Evolutionary conservation across 1,140 invertebrate genomes (phyloP).

Genomic region (Zaprionus capensis): DNA sequence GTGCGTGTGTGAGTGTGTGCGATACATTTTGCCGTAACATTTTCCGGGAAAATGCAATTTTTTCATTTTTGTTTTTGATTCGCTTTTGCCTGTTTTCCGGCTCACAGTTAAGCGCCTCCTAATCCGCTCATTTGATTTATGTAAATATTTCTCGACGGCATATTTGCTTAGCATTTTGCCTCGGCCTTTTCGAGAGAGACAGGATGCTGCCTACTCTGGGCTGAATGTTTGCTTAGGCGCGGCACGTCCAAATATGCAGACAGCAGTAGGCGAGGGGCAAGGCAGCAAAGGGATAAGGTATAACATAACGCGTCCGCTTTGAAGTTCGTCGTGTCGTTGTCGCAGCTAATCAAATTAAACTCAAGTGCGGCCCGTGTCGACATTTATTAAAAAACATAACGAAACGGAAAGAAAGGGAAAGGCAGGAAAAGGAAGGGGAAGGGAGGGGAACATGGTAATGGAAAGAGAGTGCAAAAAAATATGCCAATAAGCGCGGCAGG

Average conservation of each 20-base stretch:
- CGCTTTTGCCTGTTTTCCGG: constrained; percentile 16
- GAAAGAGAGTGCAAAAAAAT: not conserved
- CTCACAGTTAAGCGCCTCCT: constrained; percentile 36
- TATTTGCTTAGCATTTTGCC: constrained; percentile 64
- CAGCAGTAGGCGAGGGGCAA: not conserved
- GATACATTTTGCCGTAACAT: constrained; percentile 11
- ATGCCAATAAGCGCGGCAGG: constrained; percentile 60
- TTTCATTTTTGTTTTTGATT: constrained; percentile 18
- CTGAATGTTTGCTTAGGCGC: constrained; percentile 58
- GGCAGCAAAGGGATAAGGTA: constrained; percentile 15
- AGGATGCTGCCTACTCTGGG: not conserved
- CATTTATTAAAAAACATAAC: constrained; percentile 67
- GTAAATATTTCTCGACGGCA: constrained; percentile 62
- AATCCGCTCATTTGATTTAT: constrained; percentile 76
- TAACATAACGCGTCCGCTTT: constrained; percentile 46
- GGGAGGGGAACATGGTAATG: no score
- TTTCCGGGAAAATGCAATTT: constrained; percentile 57
- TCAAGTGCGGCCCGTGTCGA: constrained; percentile 52
- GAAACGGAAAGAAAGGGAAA: not conserved
- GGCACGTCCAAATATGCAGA: constrained; percentile 26
- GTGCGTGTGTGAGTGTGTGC: not conserved
- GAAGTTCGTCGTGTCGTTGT: constrained; percentile 38
- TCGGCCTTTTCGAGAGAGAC: constrained; percentile 11
- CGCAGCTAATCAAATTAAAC: constrained; percentile 72
- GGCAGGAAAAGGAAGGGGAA: not conserved